phyloP scores from a whole-genome alignment of 1,140 invertebrate genomes.

The Platyscapa corneri region DNA sequence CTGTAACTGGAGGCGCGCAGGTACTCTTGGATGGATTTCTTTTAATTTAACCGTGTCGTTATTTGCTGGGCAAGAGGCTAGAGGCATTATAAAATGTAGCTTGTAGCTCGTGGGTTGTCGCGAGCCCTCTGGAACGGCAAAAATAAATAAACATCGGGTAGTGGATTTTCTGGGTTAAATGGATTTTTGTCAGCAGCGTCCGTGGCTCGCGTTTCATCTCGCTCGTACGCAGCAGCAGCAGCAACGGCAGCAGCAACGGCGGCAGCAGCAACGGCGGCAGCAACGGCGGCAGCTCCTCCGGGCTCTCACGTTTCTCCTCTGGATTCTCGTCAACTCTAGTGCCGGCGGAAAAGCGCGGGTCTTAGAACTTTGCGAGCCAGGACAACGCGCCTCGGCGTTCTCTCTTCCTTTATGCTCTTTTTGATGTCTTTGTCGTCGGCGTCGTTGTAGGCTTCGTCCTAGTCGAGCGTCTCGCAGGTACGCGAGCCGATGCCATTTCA shows the following conservation, averaged over 20 bases:
- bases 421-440: background rate
- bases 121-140: no score
- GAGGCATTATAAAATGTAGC: background rate
- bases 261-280: no score
- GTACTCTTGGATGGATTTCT: conserved; percentile 18
- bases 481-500: background rate
- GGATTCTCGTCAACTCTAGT: background rate
- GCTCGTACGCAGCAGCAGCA: no score
- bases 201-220: background rate
- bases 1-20: background rate
- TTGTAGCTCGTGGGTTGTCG: no score
- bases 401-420: conserved; percentile 8
- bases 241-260: no score
- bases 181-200: conserved; percentile 23
- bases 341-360: background rate
- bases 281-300: no score
- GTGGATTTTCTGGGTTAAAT: conserved; percentile 25
- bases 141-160: conserved; percentile 24
- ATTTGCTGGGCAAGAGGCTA: background rate
- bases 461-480: background rate
- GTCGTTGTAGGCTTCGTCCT: conserved; percentile 3
- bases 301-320: background rate
- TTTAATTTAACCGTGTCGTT: conserved; percentile 12
- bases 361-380: conserved; percentile 19
- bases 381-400: background rate